phyloP scores from a whole-genome alignment of 2,888 invertebrate species.

The Laothoe populi region DNA sequence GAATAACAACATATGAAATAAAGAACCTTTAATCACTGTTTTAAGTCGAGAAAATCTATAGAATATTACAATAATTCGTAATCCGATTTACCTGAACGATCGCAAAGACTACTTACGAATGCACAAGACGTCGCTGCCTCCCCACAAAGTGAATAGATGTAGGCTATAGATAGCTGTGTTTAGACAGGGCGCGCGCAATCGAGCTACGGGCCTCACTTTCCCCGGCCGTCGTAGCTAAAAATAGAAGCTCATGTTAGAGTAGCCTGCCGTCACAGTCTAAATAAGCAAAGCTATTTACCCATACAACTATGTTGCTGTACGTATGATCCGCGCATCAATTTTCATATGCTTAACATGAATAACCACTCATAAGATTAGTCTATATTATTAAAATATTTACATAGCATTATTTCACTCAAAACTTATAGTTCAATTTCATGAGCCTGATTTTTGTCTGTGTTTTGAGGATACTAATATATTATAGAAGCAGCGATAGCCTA shows the following conservation, averaged over 20 bases:
- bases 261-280: constrained; percentile 41
- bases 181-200: constrained; percentile 67
- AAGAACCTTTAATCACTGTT: background rate
- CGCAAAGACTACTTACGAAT: constrained; percentile 67
- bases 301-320: constrained; percentile 14
- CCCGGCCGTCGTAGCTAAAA: constrained; percentile 77
- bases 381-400: constrained; percentile 3
- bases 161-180: constrained; percentile 52
- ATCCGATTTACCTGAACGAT: constrained; percentile 50
- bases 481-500: background rate
- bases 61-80: constrained; percentile 1
- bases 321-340: background rate
- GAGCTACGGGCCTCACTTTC: constrained; percentile 70
- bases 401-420: too few species aligned
- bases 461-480: constrained; percentile 15
- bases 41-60: background rate
- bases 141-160: constrained; percentile 69
- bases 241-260: constrained; percentile 75
- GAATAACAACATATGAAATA: background rate
- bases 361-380: background rate
- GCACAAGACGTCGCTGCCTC: constrained; percentile 68
- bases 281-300: constrained; percentile 21
- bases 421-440: background rate
- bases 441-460: background rate
- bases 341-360: background rate